Conservation (phyloP, 2,797 vertebrate genomes). For the Propithecus deckenii region DNA sequence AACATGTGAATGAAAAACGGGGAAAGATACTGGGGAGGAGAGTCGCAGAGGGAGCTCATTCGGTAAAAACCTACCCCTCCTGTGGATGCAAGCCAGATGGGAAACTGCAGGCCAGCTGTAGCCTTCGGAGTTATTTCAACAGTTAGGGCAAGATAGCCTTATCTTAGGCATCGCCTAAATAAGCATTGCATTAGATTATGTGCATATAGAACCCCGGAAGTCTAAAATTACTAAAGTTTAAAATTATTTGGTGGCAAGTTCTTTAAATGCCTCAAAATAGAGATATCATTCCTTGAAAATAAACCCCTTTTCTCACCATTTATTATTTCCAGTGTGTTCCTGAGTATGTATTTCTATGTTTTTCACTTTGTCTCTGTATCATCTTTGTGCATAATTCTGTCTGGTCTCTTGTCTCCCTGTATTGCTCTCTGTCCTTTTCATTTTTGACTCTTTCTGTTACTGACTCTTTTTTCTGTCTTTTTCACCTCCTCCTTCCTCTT, state of each 20-base stretch:
- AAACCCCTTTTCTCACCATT: background rate
- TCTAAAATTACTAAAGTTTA: constrained; percentile 12
- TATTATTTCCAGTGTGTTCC: background rate
- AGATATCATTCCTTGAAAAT: background rate
- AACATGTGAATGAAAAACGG: background rate
- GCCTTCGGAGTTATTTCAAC: background rate
- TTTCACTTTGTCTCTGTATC: background rate
- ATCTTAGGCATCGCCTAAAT: background rate
- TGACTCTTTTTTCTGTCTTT: background rate
- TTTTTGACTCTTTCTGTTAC: background rate
- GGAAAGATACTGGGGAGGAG: background rate
- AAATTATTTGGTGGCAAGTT: constrained; percentile 8
- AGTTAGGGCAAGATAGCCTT: background rate
- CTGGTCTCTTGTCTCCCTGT: background rate
- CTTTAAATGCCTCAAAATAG: background rate
- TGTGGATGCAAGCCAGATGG: background rate
- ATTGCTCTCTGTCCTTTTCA: background rate
- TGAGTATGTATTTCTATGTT: background rate
- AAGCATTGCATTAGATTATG: background rate
- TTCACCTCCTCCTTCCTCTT: background rate
- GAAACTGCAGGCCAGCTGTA: background rate
- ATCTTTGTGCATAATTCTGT: background rate
- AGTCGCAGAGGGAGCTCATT: background rate
- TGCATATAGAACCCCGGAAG: background rate
- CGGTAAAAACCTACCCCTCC: background rate